Evolutionary conservation across 2,113 vertebrate genomes (phyloP).

Genomic region (Nestor notabilis): DNA sequence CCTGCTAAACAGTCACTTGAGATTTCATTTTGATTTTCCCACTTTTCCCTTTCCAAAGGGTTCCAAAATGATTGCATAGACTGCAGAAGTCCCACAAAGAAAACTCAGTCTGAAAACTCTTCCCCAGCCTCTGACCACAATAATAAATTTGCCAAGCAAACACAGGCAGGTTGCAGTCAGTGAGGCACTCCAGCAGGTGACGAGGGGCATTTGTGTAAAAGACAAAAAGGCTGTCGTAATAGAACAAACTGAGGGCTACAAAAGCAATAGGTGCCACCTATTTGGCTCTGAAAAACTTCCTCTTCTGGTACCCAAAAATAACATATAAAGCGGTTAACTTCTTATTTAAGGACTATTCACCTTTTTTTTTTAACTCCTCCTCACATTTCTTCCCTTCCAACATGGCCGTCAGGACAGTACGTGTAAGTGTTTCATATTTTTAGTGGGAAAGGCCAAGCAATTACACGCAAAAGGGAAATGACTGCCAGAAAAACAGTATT

Average conservation of each 20-base stretch:
- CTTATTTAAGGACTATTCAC: not conserved
- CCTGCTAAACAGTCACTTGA: not conserved
- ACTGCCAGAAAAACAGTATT: not conserved
- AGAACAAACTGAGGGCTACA: not conserved
- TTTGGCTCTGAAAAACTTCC: not conserved
- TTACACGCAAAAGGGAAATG: rapidly evolving
- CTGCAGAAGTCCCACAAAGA: not conserved
- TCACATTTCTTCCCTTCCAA: not conserved
- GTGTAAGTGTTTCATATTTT: not conserved
- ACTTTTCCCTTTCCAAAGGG: not conserved
- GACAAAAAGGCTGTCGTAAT: not conserved
- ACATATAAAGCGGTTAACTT: not conserved
- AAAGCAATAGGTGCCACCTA: not conserved
- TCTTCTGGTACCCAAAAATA: not conserved
- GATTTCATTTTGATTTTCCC: not conserved
- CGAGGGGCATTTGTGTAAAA: not conserved
- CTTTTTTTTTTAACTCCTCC: not conserved
- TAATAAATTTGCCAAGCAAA: not conserved
- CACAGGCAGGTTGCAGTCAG: not conserved
- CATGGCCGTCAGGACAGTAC: not conserved
- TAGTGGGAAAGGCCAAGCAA: not conserved
- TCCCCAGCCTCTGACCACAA: not conserved
- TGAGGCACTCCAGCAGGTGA: not conserved
- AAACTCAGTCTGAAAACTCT: not conserved
- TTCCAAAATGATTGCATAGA: not conserved